A percentile compares a stretch with the other conserved stretches of the same genome.
Conservation (phyloP, 2,797 vertebrate species). For the Chiroxiphia lanceolata region DNA sequence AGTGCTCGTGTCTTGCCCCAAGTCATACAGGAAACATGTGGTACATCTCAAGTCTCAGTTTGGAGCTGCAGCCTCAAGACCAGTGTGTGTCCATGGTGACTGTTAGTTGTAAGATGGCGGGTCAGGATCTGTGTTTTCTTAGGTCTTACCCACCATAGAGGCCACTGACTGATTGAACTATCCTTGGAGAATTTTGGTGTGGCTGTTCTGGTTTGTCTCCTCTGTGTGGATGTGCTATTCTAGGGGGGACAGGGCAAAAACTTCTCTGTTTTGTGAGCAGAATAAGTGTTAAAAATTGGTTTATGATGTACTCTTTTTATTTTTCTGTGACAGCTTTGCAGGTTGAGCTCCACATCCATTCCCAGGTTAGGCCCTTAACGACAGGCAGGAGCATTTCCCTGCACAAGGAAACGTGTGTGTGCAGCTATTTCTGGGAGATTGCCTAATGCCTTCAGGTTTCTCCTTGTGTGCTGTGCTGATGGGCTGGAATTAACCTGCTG, state of each 20-base stretch:
- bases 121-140: background rate
- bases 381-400: background rate
- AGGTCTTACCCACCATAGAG: background rate
- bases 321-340: background rate
- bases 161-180: background rate
- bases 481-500: background rate
- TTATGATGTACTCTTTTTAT: background rate
- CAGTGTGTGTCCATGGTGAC: background rate
- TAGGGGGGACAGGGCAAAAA: background rate
- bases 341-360: background rate
- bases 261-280: background rate
- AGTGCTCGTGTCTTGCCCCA: background rate
- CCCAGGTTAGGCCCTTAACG: background rate
- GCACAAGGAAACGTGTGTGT: fast-evolving
- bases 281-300: background rate
- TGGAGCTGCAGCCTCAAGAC: background rate
- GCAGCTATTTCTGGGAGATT: background rate
- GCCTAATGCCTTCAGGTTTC: background rate
- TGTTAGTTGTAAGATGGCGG: background rate
- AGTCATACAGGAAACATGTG: background rate
- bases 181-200: background rate
- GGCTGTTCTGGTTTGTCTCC: background rate
- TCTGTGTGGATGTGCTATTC: background rate
- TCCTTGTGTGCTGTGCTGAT: background rate
- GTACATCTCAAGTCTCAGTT: background rate